phyloP scores from a whole-genome alignment of 2,113 vertebrate species.

The Cepphus grylle region DNA sequence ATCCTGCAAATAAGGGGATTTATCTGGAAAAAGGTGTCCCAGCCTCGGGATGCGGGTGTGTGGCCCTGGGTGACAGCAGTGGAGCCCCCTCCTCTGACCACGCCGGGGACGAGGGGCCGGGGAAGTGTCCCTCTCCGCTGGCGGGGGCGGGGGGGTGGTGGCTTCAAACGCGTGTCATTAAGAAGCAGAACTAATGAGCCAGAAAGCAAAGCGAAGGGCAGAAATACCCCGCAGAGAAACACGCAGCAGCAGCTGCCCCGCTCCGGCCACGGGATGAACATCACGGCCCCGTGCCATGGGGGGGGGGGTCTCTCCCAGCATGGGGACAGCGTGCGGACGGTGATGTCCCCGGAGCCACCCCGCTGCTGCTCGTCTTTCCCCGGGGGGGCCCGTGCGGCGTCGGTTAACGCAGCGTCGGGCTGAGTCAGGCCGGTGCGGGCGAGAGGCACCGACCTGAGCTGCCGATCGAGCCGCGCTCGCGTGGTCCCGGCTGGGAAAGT shows the following conservation, averaged over 20 bases:
- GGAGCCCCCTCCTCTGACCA: not conserved
- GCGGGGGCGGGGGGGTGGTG: not conserved
- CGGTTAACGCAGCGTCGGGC: accelerated
- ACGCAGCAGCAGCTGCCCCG: not conserved
- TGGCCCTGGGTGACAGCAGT: not conserved
- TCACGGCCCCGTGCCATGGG: accelerated
- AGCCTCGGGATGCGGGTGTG: accelerated
- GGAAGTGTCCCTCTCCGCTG: not conserved
- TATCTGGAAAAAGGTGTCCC: not conserved
- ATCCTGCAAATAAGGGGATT: not conserved
- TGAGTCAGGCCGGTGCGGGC: not conserved
- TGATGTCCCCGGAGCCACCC: not conserved
- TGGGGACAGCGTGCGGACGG: not conserved
- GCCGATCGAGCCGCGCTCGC: not conserved
- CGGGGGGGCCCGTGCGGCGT: accelerated
- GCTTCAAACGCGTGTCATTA: not conserved
- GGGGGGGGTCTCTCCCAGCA: not conserved
- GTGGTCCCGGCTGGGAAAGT: conserved; percentile 1
- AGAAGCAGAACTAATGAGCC: not conserved
- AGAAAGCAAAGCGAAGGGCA: not conserved
- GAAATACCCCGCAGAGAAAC: not conserved
- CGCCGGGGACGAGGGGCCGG: accelerated
- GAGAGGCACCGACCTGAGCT: not conserved
- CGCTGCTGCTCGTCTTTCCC: not conserved
- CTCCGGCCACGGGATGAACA: accelerated